These are phyloP conservation scores for Danio kyathit DNA, from an alignment of 2,797 vertebrate genomes.

Conservation along the genomic window DNA sequence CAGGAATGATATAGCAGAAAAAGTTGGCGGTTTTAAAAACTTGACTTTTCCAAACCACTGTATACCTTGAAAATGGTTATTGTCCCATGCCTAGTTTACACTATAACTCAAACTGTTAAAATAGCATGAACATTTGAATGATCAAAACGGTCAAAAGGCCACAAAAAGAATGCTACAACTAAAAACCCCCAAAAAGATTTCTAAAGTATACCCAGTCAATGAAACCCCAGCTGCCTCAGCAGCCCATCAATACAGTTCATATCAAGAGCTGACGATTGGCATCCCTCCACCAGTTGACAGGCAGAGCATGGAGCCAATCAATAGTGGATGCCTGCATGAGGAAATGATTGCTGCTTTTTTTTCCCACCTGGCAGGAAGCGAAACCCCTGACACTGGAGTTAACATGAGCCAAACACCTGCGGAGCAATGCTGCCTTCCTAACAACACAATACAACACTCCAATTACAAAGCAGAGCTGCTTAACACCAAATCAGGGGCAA, in stretches of 20 bases:
- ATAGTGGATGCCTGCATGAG: constrained; percentile 70
- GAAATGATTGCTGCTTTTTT: constrained; percentile 73
- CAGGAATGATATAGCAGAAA: too few species aligned
- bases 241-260: constrained; percentile 40
- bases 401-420: constrained; percentile 43
- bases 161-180: background rate
- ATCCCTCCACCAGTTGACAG: constrained; percentile 70
- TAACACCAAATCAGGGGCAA: constrained; percentile 33
- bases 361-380: constrained; percentile 58
- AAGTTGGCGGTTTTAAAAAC: too few species aligned
- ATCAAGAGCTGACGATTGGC: constrained; percentile 65
- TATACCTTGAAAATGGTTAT: too few species aligned
- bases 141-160: background rate
- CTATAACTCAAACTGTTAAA: too few species aligned
- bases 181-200: background rate
- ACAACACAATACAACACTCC: constrained; percentile 14
- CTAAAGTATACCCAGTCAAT: constrained; percentile 64
- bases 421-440: constrained; percentile 12
- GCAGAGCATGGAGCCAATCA: constrained; percentile 63
- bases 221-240: constrained; percentile 67
- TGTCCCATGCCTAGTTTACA: too few species aligned
- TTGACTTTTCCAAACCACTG: too few species aligned
- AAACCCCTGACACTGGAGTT: constrained; percentile 58
- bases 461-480: constrained; percentile 10
- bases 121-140: too few species aligned